Conservation (phyloP, 2,888 invertebrate genomes). For the Ennomos erosarius region DNA sequence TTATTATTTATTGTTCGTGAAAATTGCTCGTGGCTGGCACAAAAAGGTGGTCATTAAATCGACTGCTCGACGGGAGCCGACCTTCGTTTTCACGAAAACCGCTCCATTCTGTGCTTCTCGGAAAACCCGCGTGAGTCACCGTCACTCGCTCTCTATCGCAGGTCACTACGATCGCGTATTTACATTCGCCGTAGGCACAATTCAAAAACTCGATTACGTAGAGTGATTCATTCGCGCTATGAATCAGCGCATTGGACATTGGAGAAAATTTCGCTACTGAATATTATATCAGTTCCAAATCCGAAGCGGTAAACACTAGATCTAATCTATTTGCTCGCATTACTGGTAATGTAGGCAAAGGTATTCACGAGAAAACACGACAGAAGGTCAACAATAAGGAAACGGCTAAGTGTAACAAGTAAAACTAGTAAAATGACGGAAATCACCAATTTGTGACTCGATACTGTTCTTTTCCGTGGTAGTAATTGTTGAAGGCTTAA, state of each 20-base stretch:
- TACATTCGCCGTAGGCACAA: slow-evolving; percentile 78
- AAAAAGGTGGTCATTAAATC: slow-evolving; percentile 54
- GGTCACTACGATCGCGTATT: slow-evolving; percentile 80
- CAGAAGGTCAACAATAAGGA: slow-evolving; percentile 55
- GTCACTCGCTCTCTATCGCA: slow-evolving; percentile 71
- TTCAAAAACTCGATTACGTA: slow-evolving; percentile 83
- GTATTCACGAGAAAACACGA: slow-evolving; percentile 38
- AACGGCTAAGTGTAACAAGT: slow-evolving; percentile 52
- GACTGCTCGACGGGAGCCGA: slow-evolving; percentile 55
- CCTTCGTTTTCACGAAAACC: slow-evolving; percentile 82
- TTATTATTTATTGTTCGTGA: slow-evolving; percentile 45
- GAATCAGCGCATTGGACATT: slow-evolving; percentile 71
- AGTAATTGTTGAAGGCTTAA: slow-evolving; percentile 13
- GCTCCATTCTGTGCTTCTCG: slow-evolving; percentile 73
- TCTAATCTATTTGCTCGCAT: slow-evolving; percentile 11
- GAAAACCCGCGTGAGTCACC: slow-evolving; percentile 83
- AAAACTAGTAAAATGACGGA: slow-evolving; percentile 58
- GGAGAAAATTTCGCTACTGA: slow-evolving; percentile 60
- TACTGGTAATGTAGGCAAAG: slow-evolving; percentile 28
- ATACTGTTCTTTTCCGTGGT: slow-evolving; percentile 5
- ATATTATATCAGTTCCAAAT: slow-evolving; percentile 37
- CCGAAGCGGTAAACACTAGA: slow-evolving; percentile 18
- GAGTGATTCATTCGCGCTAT: slow-evolving; percentile 78
- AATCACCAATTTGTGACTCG: slow-evolving; percentile 35
- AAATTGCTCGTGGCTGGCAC: slow-evolving; percentile 49